Percentiles rank a stretch among this genome's conserved stretches.
phyloP scores from a whole-genome alignment of 1,140 invertebrate genomes.

The Drosophila ogumai region DNA sequence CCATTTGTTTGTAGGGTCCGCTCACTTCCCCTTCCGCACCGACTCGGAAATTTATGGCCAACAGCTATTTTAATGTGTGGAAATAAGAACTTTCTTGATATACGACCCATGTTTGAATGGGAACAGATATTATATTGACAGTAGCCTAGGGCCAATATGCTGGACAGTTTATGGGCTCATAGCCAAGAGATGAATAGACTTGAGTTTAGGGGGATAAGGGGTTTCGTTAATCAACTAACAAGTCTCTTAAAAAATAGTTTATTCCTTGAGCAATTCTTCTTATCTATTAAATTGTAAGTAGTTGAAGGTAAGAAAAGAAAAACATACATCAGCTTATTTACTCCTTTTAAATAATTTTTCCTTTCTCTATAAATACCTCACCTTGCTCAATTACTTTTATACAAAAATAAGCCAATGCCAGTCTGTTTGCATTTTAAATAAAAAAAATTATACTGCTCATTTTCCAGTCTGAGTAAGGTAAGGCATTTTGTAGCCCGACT shows the following conservation, averaged over 20 bases:
- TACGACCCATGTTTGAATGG: constrained; percentile 52
- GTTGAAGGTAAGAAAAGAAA: no score
- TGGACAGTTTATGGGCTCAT: constrained; percentile 34
- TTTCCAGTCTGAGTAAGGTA: neutral
- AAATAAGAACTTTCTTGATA: constrained; percentile 75
- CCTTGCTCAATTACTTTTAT: neutral
- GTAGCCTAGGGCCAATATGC: constrained; percentile 52
- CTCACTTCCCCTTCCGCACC: neutral
- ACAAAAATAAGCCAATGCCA: constrained; percentile 18
- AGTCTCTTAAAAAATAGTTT: neutral
- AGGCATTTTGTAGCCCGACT: neutral
- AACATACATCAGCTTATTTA: neutral
- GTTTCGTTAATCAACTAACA: neutral
- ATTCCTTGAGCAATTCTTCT: no score
- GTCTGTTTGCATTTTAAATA: neutral
- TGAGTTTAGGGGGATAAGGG: neutral
- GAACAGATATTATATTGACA: constrained; percentile 60
- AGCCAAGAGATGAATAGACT: neutral
- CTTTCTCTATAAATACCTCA: neutral
- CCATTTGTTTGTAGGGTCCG: constrained; percentile 51
- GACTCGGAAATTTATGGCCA: constrained; percentile 58
- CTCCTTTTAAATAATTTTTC: no score
- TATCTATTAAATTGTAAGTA: no score
- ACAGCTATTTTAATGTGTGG: constrained; percentile 73
- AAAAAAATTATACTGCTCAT: constrained; percentile 37